A percentile compares a stretch with the other conserved stretches of the same genome.
Conservation (phyloP, 2,797 vertebrate genomes). For the Diplodus sargus region DNA sequence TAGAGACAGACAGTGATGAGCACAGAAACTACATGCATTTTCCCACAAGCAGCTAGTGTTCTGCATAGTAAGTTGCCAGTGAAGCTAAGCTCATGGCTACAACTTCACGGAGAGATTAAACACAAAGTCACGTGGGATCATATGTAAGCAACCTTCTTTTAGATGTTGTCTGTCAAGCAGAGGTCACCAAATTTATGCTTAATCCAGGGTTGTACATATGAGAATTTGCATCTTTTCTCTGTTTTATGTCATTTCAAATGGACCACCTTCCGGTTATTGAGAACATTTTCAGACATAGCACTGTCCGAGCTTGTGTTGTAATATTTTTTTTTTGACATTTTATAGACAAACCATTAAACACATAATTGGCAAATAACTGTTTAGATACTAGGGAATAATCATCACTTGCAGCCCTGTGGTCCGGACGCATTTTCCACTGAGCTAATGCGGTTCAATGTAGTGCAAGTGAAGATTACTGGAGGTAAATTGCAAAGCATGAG, state of each 20-base stretch:
- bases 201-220: not conserved
- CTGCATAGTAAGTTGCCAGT: not conserved
- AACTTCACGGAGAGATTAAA: not conserved
- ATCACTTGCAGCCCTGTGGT: constrained; percentile 15
- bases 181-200: not conserved
- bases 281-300: not conserved
- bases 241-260: not conserved
- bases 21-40: no score
- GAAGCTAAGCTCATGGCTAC: not conserved
- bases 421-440: not conserved
- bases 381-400: constrained; percentile 15
- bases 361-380: not conserved
- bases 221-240: not conserved
- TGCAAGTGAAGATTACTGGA: constrained; percentile 25
- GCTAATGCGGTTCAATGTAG: constrained; percentile 24
- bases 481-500: constrained; percentile 22
- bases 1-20: no score
- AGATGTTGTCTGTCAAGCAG: not conserved
- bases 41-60: no score
- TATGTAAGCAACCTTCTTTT: not conserved
- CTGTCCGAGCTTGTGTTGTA: not conserved
- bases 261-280: not conserved
- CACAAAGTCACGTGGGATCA: constrained; percentile 1
- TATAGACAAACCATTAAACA: constrained; percentile 1
- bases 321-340: not conserved